Evolutionary conservation across 2,888 invertebrate species (phyloP).

Genomic region (Malachius bipustulatus): DNA sequence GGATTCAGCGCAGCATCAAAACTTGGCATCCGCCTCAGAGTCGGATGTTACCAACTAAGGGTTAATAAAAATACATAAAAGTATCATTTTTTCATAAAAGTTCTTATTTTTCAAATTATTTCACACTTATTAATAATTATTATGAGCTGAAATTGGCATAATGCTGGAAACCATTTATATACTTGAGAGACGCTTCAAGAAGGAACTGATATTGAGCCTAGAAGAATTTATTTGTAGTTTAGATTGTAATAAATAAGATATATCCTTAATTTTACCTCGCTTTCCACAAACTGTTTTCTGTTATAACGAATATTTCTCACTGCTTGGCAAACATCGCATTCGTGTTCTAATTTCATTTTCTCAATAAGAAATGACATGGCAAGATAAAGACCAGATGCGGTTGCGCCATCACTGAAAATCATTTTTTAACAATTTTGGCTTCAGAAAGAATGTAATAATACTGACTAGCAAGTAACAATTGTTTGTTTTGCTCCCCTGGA

Average conservation of each 20-base stretch:
- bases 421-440: not conserved
- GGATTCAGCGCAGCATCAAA: no score
- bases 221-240: no score
- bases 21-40: no score
- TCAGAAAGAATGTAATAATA: conserved; percentile 8
- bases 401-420: conserved; percentile 38
- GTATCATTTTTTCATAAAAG: no score
- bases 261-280: conserved; percentile 32
- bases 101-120: no score
- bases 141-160: conserved; percentile 34
- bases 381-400: conserved; percentile 37
- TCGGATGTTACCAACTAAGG: no score
- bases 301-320: conserved; percentile 37
- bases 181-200: conserved; percentile 32
- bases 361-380: conserved; percentile 38
- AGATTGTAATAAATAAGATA: no score
- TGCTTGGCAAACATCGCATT: conserved; percentile 40
- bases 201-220: conserved; percentile 34
- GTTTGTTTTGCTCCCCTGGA: conserved; percentile 29
- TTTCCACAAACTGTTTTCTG: conserved; percentile 33
- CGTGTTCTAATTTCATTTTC: conserved; percentile 39
- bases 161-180: conserved; percentile 29
- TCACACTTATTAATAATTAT: no score
- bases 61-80: no score
- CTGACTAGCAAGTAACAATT: conserved; percentile 37